Conservation (phyloP, 2,888 invertebrate species). For the Globia sparganii region DNA sequence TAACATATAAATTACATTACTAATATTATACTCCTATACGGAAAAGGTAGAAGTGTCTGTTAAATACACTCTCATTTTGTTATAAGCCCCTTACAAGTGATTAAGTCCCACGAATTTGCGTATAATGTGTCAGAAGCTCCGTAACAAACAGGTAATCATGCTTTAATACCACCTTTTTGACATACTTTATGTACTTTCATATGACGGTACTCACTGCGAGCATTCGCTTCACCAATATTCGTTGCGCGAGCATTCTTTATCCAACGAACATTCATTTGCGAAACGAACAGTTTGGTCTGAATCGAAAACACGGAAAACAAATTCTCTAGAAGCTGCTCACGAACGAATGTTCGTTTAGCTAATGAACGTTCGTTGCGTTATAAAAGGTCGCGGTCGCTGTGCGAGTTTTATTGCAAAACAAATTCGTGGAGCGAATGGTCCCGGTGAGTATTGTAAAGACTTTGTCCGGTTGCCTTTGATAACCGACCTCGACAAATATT, state of each 20-base stretch:
- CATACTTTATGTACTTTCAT: not conserved
- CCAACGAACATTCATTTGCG: not conserved
- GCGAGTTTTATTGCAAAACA: not conserved
- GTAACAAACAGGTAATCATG: not conserved
- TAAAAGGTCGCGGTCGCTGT: not conserved
- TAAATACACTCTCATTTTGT: not conserved
- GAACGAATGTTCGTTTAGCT: not conserved
- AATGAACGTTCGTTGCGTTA: not conserved
- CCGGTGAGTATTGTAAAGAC: not conserved
- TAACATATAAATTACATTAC: not conserved
- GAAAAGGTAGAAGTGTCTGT: not conserved
- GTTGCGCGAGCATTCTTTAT: too few species aligned
- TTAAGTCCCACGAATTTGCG: not conserved
- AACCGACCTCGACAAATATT: not conserved
- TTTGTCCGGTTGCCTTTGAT: not conserved
- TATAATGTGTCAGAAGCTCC: not conserved
- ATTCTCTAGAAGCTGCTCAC: not conserved
- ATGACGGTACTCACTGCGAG: not conserved
- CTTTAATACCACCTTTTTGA: not conserved
- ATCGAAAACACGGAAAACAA: not conserved
- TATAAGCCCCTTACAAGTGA: not conserved
- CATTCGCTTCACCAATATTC: not conserved
- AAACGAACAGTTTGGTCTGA: not conserved
- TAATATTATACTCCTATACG: too few species aligned
- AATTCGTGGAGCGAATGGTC: not conserved